Evolutionary conservation across 2,888 invertebrate genomes (phyloP).

Genomic region (Conops quadrifasciatus): DNA sequence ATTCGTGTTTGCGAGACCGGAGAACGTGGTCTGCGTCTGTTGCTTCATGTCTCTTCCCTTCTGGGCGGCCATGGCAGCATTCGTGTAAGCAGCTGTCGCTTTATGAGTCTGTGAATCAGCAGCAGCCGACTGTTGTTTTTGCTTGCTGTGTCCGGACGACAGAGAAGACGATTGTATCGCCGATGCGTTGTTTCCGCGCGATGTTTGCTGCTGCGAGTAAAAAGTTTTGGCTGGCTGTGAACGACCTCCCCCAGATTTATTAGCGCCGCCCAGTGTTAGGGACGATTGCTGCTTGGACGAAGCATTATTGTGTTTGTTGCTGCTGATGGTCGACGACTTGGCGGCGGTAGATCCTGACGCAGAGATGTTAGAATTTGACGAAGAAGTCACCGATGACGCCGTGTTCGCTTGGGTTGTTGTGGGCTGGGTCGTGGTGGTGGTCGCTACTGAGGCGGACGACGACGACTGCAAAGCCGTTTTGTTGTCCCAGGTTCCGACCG

Average conservation of each 20-base stretch:
- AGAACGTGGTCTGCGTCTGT: constrained; percentile 35
- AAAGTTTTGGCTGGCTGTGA: constrained; percentile 57
- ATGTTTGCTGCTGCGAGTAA: constrained; percentile 46
- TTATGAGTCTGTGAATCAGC: constrained; percentile 43
- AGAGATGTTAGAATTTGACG: constrained; percentile 44
- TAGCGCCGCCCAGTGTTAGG: constrained; percentile 13
- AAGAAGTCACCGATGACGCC: constrained; percentile 57
- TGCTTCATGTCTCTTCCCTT: constrained; percentile 48
- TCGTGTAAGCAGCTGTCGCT: constrained; percentile 70
- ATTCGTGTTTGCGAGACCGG: constrained; percentile 31
- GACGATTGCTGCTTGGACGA: constrained; percentile 24
- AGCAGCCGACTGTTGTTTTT: constrained; percentile 30
- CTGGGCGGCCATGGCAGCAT: constrained; percentile 69
- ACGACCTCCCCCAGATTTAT: constrained; percentile 61
- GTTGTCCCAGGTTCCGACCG: constrained; percentile 64
- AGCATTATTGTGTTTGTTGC: constrained; percentile 14
- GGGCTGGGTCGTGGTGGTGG: constrained; percentile 48
- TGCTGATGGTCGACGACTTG: constrained; percentile 14
- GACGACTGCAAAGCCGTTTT: constrained; percentile 54
- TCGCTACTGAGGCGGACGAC: constrained; percentile 53
- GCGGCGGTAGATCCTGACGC: constrained; percentile 11
- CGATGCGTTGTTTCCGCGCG: constrained; percentile 46
- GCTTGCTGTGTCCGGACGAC: constrained; percentile 37
- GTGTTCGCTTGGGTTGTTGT: background rate
- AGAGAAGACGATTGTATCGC: constrained; percentile 38